phyloP scores from a whole-genome alignment of 2,888 invertebrate species.

The Physocephala rufipes region DNA sequence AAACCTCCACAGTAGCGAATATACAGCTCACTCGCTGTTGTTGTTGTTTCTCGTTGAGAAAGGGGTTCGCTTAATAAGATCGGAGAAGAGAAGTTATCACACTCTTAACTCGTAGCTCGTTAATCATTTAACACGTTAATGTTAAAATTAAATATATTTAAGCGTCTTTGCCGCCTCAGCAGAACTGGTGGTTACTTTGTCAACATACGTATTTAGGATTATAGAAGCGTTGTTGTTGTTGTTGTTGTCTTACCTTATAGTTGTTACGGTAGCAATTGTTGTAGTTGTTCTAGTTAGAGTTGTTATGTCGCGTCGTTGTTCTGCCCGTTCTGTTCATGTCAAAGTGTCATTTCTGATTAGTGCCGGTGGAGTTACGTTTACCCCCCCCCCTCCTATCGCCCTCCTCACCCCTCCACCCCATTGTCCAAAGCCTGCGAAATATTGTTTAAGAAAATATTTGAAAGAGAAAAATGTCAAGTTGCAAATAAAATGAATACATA shows the following conservation, averaged over 20 bases:
- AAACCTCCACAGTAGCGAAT: too few species aligned
- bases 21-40: too few species aligned
- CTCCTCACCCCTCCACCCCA: too few species aligned
- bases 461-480: too few species aligned
- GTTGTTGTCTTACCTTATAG: not conserved
- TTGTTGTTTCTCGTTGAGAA: too few species aligned
- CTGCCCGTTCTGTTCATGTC: not conserved
- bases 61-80: too few species aligned
- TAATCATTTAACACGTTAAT: slow-evolving; percentile 48
- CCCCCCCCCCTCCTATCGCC: not conserved
- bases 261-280: slow-evolving; percentile 3
- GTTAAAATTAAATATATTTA: slow-evolving; percentile 42
- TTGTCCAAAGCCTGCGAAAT: not conserved
- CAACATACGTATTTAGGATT: not conserved
- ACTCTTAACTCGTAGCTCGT: slow-evolving; percentile 40
- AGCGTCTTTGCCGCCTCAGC: slow-evolving; percentile 37
- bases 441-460: slow-evolving; percentile 1
- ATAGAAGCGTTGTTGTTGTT: slow-evolving; percentile 15
- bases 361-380: not conserved
- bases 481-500: too few species aligned
- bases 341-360: slow-evolving; percentile 42
- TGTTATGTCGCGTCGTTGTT: not conserved
- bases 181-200: slow-evolving; percentile 17
- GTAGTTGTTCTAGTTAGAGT: slow-evolving; percentile 5
- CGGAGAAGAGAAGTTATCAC: too few species aligned